A percentile compares a stretch with the other conserved stretches of the same genome.
phyloP scores from a whole-genome alignment of 2,888 invertebrate genomes.

The Mamestra brassicae region DNA sequence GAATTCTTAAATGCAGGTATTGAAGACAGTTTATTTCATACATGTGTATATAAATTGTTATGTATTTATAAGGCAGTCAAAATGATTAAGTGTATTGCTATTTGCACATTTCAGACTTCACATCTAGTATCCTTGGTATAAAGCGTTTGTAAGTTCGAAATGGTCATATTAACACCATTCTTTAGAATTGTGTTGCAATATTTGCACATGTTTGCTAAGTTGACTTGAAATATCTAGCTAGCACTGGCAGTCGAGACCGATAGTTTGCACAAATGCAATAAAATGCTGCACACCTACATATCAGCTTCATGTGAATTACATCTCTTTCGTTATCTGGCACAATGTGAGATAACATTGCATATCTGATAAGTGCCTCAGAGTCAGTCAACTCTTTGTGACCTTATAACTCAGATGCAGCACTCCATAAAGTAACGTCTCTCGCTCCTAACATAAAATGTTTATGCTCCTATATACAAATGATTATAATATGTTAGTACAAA shows the following conservation, averaged over 20 bases:
- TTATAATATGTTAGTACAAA: constrained; percentile 72
- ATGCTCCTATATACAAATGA: constrained; percentile 72
- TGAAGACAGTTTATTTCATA: constrained; percentile 32
- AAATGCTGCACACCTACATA: constrained; percentile 31
- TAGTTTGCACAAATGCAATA: constrained; percentile 35
- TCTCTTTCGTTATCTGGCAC: constrained; percentile 47
- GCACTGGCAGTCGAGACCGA: constrained; percentile 28
- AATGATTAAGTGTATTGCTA: constrained; percentile 31
- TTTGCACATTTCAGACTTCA: constrained; percentile 46
- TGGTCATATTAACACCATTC: constrained; percentile 41
- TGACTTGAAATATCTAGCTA: constrained; percentile 43
- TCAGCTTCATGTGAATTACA: constrained; percentile 36
- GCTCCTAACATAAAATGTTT: constrained; percentile 70
- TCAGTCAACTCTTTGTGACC: constrained; percentile 63
- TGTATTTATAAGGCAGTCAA: constrained; percentile 24
- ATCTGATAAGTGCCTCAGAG: constrained; percentile 47
- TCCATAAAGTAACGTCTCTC: constrained; percentile 71
- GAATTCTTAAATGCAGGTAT: constrained; percentile 26
- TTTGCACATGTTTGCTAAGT: constrained; percentile 45
- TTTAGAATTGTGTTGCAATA: constrained; percentile 33
- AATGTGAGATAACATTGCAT: constrained; percentile 51
- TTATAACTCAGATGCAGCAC: constrained; percentile 66
- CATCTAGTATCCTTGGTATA: constrained; percentile 37
- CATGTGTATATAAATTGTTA: constrained; percentile 1
- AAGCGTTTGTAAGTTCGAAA: constrained; percentile 29